Base-by-base conservation (phyloP, 2,888 invertebrate genomes). In the Lutraria lutraria region DNA sequence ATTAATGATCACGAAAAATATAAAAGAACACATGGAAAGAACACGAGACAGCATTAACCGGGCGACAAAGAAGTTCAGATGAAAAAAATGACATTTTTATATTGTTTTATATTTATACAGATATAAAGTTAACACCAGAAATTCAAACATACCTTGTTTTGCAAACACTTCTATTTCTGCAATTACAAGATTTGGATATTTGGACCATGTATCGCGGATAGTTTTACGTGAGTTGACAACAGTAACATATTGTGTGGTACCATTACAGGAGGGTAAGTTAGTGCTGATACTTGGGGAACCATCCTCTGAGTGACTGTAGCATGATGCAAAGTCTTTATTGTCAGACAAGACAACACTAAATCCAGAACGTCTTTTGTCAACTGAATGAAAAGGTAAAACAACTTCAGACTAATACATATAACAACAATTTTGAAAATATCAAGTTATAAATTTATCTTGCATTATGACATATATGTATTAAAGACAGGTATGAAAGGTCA, bases 111-210 rank as follows among this genome's bases (percentile, higher is more conserved):
- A 43, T 4, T 43, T 43, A 8, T 43, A 43, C 8, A 43, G 43
- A 43, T 43, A 43, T 43, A 2, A 2, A 4, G 43, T 8, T 4
- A 43, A 2, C 8, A 8, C 43, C 43, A 43, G 43, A 8, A n/a
- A 43, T 43, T 43, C 8, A 43, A 43, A 19, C 54, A 52, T 88
- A 91, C 91, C 91, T 88, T 43, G 68, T 13, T 88, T 88, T 31
- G 80, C 88, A 12, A 87, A 29, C 12, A 91, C 86, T 56, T 89
- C 63, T 3, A 91, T 87, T 52, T 91, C 91, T 13, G 85, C 43
- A 31, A 91, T 31, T 15, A 88, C 82, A 13, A 91, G 80, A 82
- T 91, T 88, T 43, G 91, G 89, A n/a, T 31, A 85, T 10, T 54
- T 81, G 10, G 91, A 91, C 85, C 87, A 89, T 6, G 34, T 25